Conservation (phyloP, 2,113 vertebrate genomes). For the Solenodon paradoxus region DNA sequence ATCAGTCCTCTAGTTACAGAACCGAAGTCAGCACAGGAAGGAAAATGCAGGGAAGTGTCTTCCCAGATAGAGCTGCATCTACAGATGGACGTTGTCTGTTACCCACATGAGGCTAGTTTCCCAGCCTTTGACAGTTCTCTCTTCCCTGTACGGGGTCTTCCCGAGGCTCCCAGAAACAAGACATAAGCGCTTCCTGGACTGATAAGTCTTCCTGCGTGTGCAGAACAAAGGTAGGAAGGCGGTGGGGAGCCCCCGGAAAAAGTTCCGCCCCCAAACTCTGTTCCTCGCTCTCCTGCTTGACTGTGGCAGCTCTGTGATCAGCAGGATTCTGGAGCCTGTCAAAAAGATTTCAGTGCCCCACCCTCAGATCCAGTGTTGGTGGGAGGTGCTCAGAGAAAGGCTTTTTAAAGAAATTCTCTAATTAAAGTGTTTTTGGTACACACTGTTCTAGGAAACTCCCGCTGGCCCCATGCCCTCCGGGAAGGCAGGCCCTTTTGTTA, state of each 20-base stretch:
- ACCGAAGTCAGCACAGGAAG: background rate
- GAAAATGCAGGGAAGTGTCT: background rate
- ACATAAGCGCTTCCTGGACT: background rate
- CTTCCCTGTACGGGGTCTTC: background rate
- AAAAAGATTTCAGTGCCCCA: background rate
- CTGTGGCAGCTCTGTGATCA: background rate
- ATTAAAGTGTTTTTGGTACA: background rate
- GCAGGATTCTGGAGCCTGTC: background rate
- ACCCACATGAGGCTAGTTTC: background rate
- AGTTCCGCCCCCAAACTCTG: background rate
- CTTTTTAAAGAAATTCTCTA: background rate
- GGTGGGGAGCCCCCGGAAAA: background rate
- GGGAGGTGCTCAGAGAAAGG: background rate
- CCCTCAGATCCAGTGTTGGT: background rate
- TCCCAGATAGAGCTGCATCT: background rate
- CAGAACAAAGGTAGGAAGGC: background rate
- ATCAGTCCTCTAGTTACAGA: background rate
- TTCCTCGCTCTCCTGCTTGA: background rate
- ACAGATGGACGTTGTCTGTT: background rate
- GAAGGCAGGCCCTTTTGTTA: background rate
- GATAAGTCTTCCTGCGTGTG: background rate
- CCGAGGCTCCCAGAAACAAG: background rate
- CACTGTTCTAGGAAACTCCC: background rate
- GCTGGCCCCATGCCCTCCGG: background rate
- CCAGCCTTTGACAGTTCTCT: background rate